Percentiles rank a stretch among this genome's conserved stretches.
Conservation (phyloP, 2,888 invertebrate genomes). For the Acrocyrtus sp. region DNA sequence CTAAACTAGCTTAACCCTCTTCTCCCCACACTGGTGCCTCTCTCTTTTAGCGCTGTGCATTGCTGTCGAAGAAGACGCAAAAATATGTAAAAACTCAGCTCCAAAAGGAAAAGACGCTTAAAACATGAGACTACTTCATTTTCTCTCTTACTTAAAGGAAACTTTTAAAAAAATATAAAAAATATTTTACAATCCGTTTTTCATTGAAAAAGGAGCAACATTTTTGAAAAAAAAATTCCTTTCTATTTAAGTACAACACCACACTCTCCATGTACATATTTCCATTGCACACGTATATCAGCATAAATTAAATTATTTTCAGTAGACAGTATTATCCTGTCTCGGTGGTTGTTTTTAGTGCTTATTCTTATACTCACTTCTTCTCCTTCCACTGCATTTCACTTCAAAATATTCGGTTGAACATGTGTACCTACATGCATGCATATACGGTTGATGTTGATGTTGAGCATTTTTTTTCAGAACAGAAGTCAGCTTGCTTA, state of each 20-base stretch:
- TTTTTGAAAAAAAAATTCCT: background rate
- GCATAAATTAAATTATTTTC: background rate
- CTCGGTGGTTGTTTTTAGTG: background rate
- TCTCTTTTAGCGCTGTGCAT: background rate
- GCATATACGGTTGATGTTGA: conserved; percentile 15
- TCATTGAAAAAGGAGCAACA: background rate
- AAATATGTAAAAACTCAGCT: background rate
- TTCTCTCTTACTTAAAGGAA: background rate
- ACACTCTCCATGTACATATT: too few relatives aligned
- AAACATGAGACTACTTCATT: background rate
- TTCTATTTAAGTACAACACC: background rate
- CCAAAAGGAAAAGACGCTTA: too few relatives aligned
- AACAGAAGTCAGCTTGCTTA: conserved; percentile 13
- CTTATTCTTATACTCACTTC: too few relatives aligned
- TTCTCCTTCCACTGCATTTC: conserved; percentile 2
- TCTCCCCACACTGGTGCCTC: background rate
- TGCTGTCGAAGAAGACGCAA: background rate
- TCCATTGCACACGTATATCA: background rate
- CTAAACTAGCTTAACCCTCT: background rate
- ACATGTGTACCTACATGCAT: conserved; percentile 13
- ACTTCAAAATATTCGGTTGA: background rate
- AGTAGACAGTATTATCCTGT: background rate
- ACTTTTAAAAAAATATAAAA: background rate
- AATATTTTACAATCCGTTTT: background rate
- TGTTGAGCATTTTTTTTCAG: background rate